Evolutionary conservation across 2,888 invertebrate species (phyloP).

Genomic region (Dolomedes plantarius): DNA sequence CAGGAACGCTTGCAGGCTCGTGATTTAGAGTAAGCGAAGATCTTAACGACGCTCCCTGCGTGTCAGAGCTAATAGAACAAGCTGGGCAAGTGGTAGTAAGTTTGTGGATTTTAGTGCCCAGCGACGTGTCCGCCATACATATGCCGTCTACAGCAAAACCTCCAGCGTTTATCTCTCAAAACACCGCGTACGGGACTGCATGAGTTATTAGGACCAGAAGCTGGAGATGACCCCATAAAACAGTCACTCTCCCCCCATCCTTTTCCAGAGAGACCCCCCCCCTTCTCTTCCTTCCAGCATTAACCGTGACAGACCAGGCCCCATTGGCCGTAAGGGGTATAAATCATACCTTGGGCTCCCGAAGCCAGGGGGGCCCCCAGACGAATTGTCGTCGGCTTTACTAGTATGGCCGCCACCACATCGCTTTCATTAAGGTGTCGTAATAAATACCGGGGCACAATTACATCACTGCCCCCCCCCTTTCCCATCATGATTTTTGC

Average conservation of each 20-base stretch:
- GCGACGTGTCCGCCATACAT: slow-evolving; percentile 58
- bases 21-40: not conserved
- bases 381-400: slow-evolving; percentile 48
- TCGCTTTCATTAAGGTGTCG: slow-evolving; percentile 72
- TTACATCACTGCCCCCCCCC: slow-evolving; percentile 63
- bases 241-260: slow-evolving; percentile 25
- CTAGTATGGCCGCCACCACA: slow-evolving; percentile 43
- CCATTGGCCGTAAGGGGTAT: slow-evolving; percentile 47
- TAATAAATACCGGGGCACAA: slow-evolving; percentile 71
- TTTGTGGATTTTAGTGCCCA: slow-evolving; percentile 52
- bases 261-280: slow-evolving; percentile 23
- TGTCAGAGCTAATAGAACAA: slow-evolving; percentile 46
- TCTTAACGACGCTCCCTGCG: slow-evolving; percentile 13
- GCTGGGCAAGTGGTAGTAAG: slow-evolving; percentile 35
- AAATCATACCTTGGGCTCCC: slow-evolving; percentile 51
- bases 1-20: not conserved
- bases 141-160: slow-evolving; percentile 39
- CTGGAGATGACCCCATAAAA: slow-evolving; percentile 69
- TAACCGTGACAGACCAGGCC: slow-evolving; percentile 46
- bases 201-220: slow-evolving; percentile 68
- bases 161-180: slow-evolving; percentile 35
- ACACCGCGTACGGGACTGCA: slow-evolving; percentile 32
- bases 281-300: not conserved
- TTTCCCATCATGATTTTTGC: slow-evolving; percentile 30
- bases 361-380: slow-evolving; percentile 24